These are phyloP conservation scores for Pantherophis vulpinus DNA, from an alignment of 2,797 vertebrate species.

Conservation along the genomic window DNA sequence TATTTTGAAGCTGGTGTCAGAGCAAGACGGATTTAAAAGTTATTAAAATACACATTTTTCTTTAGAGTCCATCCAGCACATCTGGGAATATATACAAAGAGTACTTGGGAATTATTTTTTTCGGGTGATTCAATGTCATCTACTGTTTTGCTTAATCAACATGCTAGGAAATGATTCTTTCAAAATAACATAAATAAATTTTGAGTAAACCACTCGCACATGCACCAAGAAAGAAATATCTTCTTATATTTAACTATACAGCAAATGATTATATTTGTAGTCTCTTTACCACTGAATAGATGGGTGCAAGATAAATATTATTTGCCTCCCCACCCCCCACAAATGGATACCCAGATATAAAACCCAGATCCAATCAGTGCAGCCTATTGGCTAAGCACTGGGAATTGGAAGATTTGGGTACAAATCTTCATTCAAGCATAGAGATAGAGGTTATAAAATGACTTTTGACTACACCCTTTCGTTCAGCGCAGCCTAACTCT, in stretches of 20 bases:
- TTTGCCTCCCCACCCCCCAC: not conserved
- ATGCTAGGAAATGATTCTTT: not conserved
- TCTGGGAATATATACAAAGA: conserved; percentile 13
- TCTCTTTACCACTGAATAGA: not conserved
- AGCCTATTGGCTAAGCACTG: not conserved
- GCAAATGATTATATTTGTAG: not conserved
- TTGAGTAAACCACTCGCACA: not conserved
- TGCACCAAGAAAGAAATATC: not conserved
- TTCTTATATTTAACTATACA: not conserved
- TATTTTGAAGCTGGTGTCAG: conserved; percentile 39
- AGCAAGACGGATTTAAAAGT: conserved; percentile 24
- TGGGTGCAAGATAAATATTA: not conserved
- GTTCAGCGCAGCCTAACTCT: not conserved
- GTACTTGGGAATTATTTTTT: conserved; percentile 12
- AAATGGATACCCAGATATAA: not conserved
- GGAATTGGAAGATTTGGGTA: not conserved
- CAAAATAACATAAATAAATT: not conserved
- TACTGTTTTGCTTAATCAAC: conserved; percentile 3
- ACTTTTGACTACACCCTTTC: not conserved
- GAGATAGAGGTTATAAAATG: not conserved
- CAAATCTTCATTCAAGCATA: not conserved
- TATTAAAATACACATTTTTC: conserved; percentile 37
- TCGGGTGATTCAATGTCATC: not conserved
- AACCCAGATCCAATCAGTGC: not conserved
- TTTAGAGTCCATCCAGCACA: conserved; percentile 21